Percentiles rank a stretch among this genome's conserved stretches.
phyloP scores from a whole-genome alignment of 2,888 invertebrate genomes.

The Gordius sp. region DNA sequence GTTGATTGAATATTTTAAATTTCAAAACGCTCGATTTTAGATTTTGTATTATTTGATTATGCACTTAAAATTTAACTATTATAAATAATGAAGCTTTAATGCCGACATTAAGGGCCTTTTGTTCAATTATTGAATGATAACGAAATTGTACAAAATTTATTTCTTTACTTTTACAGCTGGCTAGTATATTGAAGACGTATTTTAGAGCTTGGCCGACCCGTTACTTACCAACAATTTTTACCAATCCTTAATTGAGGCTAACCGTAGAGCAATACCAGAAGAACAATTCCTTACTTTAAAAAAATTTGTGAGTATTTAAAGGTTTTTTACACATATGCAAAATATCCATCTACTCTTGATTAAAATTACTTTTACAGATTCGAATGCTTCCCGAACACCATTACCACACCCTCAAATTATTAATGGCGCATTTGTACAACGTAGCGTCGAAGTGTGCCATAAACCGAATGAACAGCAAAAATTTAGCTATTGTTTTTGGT shows the following conservation, averaged over 20 bases:
- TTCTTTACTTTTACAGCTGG: slow-evolving; percentile 5
- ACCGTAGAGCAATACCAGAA: slow-evolving; percentile 50
- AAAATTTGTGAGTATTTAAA: slow-evolving; percentile 38
- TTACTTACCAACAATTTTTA: slow-evolving; percentile 65
- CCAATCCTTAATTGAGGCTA: slow-evolving; percentile 68
- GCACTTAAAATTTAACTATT: too few species aligned
- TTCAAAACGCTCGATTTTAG: too few species aligned
- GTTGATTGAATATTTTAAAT: too few species aligned
- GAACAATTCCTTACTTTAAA: slow-evolving; percentile 50
- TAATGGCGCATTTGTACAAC: slow-evolving; percentile 57
- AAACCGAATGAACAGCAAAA: slow-evolving; percentile 65
- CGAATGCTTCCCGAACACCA: slow-evolving; percentile 58
- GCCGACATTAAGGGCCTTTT: too few species aligned
- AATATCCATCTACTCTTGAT: background rate
- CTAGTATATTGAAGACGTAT: slow-evolving; percentile 64
- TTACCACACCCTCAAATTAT: slow-evolving; percentile 66
- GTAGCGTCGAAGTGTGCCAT: slow-evolving; percentile 46
- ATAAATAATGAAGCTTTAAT: too few species aligned
- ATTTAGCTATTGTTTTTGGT: slow-evolving; percentile 73
- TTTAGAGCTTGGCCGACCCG: slow-evolving; percentile 59
- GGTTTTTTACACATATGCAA: background rate
- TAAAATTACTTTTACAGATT: slow-evolving; percentile 25
- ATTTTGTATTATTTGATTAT: too few species aligned
- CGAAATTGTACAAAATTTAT: too few species aligned
- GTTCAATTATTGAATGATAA: too few species aligned